These are phyloP conservation scores for Vesta saturnalis DNA, from an alignment of 2,888 invertebrate genomes.

Conservation along the genomic window DNA sequence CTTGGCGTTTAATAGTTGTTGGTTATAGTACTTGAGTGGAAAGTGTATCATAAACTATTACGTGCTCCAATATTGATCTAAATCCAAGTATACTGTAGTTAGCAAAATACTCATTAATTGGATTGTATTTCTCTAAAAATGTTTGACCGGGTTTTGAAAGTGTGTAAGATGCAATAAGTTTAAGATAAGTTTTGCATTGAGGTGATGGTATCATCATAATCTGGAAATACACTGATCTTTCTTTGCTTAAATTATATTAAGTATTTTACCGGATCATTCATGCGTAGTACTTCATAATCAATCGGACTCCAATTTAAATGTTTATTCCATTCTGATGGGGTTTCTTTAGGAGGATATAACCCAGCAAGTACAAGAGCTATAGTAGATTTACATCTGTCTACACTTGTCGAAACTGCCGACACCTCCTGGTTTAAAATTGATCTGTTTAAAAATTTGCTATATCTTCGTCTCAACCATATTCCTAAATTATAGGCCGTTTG, in stretches of 20 bases:
- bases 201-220: not conserved
- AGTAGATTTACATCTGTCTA: not conserved
- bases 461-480: not conserved
- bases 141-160: not conserved
- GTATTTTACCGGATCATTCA: not conserved
- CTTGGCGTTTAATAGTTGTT: not conserved
- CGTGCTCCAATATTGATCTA: not conserved
- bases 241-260: not conserved
- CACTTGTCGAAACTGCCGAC: not conserved
- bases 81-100: not conserved
- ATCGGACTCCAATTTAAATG: not conserved
- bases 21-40: not conserved
- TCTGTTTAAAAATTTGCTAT: not conserved
- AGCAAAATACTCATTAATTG: not conserved
- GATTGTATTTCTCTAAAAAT: not conserved
- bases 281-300: not conserved
- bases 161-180: not conserved
- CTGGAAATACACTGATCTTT: not conserved
- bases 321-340: not conserved
- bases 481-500: not conserved
- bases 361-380: not conserved
- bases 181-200: not conserved
- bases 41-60: not conserved
- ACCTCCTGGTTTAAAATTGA: not conserved
- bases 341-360: not conserved